Conservation (phyloP, 2,888 invertebrate species). For the Agonopterix subpropinquella region DNA sequence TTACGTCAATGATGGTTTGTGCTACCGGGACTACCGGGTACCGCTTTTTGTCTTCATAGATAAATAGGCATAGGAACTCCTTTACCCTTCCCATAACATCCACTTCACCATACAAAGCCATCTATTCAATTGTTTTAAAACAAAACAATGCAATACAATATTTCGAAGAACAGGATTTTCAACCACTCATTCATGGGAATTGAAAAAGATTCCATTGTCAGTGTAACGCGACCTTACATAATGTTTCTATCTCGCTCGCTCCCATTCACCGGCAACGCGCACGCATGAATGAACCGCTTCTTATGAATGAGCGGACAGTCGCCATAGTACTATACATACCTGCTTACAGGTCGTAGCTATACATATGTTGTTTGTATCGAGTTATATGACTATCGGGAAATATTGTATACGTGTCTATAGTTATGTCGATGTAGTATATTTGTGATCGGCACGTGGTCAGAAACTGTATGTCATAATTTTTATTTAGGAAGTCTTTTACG, state of each 20-base stretch:
- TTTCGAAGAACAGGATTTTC: constrained; percentile 57
- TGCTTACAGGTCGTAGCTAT: constrained; percentile 32
- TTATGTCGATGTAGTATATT: constrained; percentile 33
- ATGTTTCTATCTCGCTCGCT: constrained; percentile 54
- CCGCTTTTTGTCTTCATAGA: too few species aligned
- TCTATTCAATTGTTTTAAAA: constrained; percentile 54
- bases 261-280: constrained; percentile 63
- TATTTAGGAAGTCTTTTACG: too few species aligned
- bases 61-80: too few species aligned
- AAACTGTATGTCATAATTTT: too few species aligned
- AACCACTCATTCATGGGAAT: constrained; percentile 42
- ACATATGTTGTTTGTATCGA: constrained; percentile 41
- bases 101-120: constrained; percentile 34
- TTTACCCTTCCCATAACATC: constrained; percentile 6
- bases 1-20: too few species aligned
- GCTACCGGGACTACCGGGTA: too few species aligned
- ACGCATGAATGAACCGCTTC: constrained; percentile 69
- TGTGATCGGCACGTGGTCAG: constrained; percentile 57
- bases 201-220: constrained; percentile 54
- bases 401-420: constrained; percentile 6
- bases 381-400: constrained; percentile 39
- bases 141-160: constrained; percentile 41
- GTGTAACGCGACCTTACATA: constrained; percentile 60
- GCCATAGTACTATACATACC: constrained; percentile 67
- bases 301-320: constrained; percentile 70